phyloP scores from a whole-genome alignment of 2,888 invertebrate species.

The Ryuthela nishihirai region DNA sequence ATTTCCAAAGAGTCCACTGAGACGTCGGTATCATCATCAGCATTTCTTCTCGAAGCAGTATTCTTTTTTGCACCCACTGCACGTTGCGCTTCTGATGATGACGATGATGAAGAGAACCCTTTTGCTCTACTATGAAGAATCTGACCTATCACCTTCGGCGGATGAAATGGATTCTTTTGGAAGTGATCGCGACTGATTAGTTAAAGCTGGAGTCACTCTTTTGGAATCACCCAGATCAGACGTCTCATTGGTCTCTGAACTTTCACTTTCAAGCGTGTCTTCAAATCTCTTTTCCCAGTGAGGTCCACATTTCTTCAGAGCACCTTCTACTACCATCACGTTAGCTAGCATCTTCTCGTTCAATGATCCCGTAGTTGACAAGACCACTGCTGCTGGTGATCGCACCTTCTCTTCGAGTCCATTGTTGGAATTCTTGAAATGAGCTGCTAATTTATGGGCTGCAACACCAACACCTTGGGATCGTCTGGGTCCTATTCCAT shows the following conservation, averaged over 20 bases:
- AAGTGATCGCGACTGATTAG: no score
- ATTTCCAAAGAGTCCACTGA: slow-evolving; percentile 23
- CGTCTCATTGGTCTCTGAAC: no score
- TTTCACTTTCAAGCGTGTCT: slow-evolving; percentile 22
- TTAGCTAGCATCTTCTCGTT: slow-evolving; percentile 37
- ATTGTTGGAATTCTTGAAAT: slow-evolving; percentile 10
- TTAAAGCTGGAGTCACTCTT: no score
- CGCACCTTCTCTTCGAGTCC: slow-evolving; percentile 1
- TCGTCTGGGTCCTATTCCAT: slow-evolving; percentile 18
- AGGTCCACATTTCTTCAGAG: neutral
- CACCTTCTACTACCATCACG: slow-evolving; percentile 22
- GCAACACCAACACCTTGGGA: slow-evolving; percentile 29
- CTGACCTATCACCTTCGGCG: no score
- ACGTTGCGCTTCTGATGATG: no score
- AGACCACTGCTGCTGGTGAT: neutral
- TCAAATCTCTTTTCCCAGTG: slow-evolving; percentile 33
- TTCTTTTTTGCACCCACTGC: no score
- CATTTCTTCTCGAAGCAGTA: slow-evolving; percentile 2
- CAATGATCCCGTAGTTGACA: slow-evolving; percentile 30
- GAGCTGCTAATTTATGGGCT: slow-evolving; percentile 20
- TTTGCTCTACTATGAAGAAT: no score
- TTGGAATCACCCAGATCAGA: no score
- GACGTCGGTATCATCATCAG: slow-evolving; percentile 23
- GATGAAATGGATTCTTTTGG: no score
- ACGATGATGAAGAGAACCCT: no score